Evolutionary conservation across 2,113 vertebrate species (phyloP), one percentile per base, ranked within the genome.

Genomic region (Abramis brama): DNA sequence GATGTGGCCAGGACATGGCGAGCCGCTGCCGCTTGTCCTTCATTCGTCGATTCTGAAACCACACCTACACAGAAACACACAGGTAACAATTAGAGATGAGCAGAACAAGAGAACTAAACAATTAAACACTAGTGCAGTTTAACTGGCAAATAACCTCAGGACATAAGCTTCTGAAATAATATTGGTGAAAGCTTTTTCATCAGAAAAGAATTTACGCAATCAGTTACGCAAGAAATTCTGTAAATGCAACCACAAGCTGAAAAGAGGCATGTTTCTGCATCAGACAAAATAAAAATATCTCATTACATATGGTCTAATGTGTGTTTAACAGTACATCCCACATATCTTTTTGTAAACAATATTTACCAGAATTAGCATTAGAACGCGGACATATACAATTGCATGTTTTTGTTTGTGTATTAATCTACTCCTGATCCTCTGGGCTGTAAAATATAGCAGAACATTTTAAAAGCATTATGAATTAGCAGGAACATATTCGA

Each of bases 1-100:
- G 98, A 94, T 99, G 98, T 79, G 98, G 98, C 98, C 98, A 99
- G 8, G 98, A 98, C 98, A 99, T 99, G 87, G 98, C 98, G 95
- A 99, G 91, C 45, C 98, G 96, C 93, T 99, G 98, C 91, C 98
- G 91, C 91, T 99, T 99, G 93, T 99, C 98, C 94, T 98, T 98
- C 97, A 98, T 98, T 87, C 97, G 94, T 62, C 97, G 94, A 93
- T 98, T 98, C 95, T 98, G 97, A 95, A 98, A 98, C 97, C 97
- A 98, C 85, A 98, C 97, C 97, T 98, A 95, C 86, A 89, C 88
- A 92, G 71, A 90, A 90, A 91, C 86, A 90, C 85, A 90, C 90
- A 90, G 86, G 86, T 59, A 85, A 83, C 45, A 55, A 30, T 62
- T 57, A 79, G 79, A 17, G 50, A 70, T 47, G 73, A 73, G 50